Base-by-base conservation (phyloP, 92 coral and sea anemone genomes). In the Phenganax marumi region DNA sequence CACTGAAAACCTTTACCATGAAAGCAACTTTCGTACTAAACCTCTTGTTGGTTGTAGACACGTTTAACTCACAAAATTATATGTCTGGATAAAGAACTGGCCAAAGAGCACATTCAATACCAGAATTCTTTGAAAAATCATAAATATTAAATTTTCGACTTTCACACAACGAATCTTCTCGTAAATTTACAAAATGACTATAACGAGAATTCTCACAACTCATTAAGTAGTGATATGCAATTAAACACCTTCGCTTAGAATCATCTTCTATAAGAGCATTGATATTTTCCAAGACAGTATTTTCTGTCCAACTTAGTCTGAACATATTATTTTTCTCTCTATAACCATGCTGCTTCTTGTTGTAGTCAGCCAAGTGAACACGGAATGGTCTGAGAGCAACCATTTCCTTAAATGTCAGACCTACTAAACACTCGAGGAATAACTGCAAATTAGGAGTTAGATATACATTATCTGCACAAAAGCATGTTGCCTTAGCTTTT, bases 1-100 rank as follows among this genome's bases (percentile, higher is more conserved):
- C 21, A 19, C 68, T 13, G 12, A 33, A 33, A 33, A 33, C 43
- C 2, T 33, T 33, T 33, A 4, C 2, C 43, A 33, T 33, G 43
- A 33, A 33, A 4, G 43, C 43, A 33, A 33, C 43, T 33, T 33
- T 33, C 43, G 43, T 33, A 33, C 43, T 33, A 33, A 33, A 33
- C 4, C 87, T 10, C 0, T 63, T 68, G 25, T 77, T 53, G 18
- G 55, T 52, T 4, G 90, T 90, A 6, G 52, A 64, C 7, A 87
- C 7, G 0, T 12, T n/a, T 8, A 86, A 57, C 64, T 84, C 85
- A 50, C 88, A 89, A 87, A 89, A 89, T 8, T 11, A 4, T 1
- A 47, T n/a, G 11, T 13, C 76, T 8, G 92, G 89, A 70, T 84
- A 84, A 10, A 70, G 17, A 49, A 10, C 70, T 55, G 19, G 50